Base-by-base conservation (phyloP, 2,113 vertebrate genomes). In the Ameiurus melas region DNA sequence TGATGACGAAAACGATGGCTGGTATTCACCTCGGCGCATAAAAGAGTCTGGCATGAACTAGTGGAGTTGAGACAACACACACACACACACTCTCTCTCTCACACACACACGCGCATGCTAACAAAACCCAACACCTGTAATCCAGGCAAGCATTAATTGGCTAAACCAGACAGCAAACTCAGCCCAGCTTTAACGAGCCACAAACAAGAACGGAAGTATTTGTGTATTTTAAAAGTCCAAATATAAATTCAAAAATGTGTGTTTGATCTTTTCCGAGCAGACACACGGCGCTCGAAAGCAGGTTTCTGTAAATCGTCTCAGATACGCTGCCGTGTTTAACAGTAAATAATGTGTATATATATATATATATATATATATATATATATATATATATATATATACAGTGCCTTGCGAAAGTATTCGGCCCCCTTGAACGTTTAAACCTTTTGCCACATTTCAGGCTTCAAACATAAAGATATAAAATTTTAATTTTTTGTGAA, bases 81-180 rank as follows among this genome's bases (percentile, higher is more conserved):
- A 73, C 58, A 57, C 77, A 75, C 84, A 66, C 66, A 0, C 43
- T 47, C 43, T 47, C 43, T 43, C 39, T 43, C 39, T 43, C 39
- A 16, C 75, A 58, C 85, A 86, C 22, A 75, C 62, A 58, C 57
- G 30, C 55, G 39, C 73, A 64, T 62, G 75, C 84, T 43, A 43
- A 80, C 66, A 87, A 88, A 64, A 43, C 73, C 66, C 66, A 83
- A 88, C 92, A 94, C 90, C 92, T 94, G 92, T 93, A 93, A 92
- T 92, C 89, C 84, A 88, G 12, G 22, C n/a, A 27, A 78, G 5
- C 8, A 9, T 6, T 79, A 79, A 53, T 2, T 51, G 43, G 75
- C 43, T 78, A 13, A 27, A 78, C 53, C 47, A 53, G 75, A n/a
- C 43, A 51, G 22, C 25, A 78, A 27, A 78, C 53, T 27, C 13